Conservation (phyloP, 92 coral and sea anemone genomes). For the Heteractis magnifica region DNA sequence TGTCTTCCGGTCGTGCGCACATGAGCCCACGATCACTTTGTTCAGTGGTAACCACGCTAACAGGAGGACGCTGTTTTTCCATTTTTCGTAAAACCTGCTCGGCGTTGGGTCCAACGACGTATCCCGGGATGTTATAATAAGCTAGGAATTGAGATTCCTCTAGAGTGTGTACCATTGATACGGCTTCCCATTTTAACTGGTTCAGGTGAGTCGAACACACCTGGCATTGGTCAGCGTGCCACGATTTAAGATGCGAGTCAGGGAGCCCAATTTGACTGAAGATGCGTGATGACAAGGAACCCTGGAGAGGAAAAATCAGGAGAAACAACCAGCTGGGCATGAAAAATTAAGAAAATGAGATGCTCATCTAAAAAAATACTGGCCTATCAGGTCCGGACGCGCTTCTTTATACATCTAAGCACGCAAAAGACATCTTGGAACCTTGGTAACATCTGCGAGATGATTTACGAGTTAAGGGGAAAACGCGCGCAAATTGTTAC, state of each 20-base stretch:
- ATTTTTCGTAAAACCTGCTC: conserved; percentile 81
- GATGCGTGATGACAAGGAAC: conserved; percentile 92
- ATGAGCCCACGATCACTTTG: conserved; percentile 62
- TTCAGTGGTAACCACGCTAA: conserved; percentile 64
- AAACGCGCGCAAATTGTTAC: background rate
- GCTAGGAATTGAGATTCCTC: conserved; percentile 97
- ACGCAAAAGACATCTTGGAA: background rate
- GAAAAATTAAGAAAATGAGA: background rate
- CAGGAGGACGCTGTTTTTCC: conserved; percentile 51
- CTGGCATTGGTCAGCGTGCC: conserved; percentile 91
- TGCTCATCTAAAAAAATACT: background rate
- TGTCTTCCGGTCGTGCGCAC: conserved; percentile 62
- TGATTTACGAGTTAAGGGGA: background rate
- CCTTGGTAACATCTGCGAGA: background rate
- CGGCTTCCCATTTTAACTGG: conserved; percentile 93
- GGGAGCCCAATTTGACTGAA: conserved; percentile 92
- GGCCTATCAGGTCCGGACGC: background rate
- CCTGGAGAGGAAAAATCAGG: conserved; percentile 54
- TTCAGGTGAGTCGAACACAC: conserved; percentile 91
- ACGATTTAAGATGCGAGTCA: conserved; percentile 86
- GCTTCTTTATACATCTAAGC: background rate
- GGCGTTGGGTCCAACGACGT: conserved; percentile 86
- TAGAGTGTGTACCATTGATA: conserved; percentile 91
- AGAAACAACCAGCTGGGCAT: background rate
- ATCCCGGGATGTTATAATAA: conserved; percentile 88